Base-by-base conservation (phyloP, 1,140 invertebrate species). In the Rhizoglyphus robini region DNA sequence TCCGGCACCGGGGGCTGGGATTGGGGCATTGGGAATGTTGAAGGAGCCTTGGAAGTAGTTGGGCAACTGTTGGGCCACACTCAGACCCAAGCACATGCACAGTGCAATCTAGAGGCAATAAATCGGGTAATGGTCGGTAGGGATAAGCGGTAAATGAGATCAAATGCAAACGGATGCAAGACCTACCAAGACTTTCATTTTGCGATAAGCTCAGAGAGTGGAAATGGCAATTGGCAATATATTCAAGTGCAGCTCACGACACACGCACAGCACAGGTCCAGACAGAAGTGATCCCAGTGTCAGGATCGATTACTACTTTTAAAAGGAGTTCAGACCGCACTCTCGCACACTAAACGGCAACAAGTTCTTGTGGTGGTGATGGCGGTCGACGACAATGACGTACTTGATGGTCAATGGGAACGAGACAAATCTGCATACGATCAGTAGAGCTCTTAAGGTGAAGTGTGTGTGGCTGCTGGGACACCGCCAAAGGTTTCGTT, bases 241-340 rank as follows among this genome's bases (percentile, higher is more conserved):
- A 8, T 25, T 54, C 51, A 54, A 8, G 51, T 54, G 51, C 8
- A 54, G 23, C 51, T 11, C 8, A 54, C 51, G 31, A 32, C 8
- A 32, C 51, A 54, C 8, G 8, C 31, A 32, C 31, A 8, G 23
- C 8, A 54, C 15, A 25, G 8, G 31, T 54, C 23, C 15, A 20
- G 20, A 27, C 23, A 54, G 8, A 20, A 54, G 51, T 54, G 51
- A 54, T 54, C 31, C 51, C 15, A 54, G 23, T 54, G 51, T 54
- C 8, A 5, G 51, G 51, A 54, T 54, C 51, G 51, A 20, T 54
- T 54, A 54, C 51, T 54, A 54, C 51, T 54, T 54, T 54, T 54
- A 54, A 54, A 54, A 5, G 8, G 15, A 46, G 41, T 46, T 15
- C 41, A 23, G 15, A 23, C 15, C 41, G 15, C 41, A 46, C 41